phyloP scores from a whole-genome alignment of 2,888 invertebrate species.

The Mimumesa dahlbomi region DNA sequence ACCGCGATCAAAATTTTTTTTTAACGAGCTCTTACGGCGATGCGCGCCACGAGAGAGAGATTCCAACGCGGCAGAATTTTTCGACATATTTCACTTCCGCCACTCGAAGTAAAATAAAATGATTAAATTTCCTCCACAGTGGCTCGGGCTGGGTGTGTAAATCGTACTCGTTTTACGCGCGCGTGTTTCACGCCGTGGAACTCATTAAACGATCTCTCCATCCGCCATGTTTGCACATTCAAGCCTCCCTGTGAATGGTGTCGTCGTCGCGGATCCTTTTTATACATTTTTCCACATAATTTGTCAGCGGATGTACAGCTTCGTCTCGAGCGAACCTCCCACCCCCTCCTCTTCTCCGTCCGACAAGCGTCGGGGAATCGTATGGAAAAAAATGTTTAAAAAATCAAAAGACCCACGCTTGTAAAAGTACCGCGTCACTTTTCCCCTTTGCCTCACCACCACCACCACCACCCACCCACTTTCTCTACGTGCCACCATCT shows the following conservation, averaged over 20 bases:
- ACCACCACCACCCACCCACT: constrained; percentile 7
- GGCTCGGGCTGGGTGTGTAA: constrained; percentile 47
- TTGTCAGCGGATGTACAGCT: constrained; percentile 67
- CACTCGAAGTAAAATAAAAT: constrained; percentile 22
- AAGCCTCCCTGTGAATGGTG: constrained; percentile 49
- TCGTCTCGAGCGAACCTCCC: constrained; percentile 3
- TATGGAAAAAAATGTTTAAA: constrained; percentile 32
- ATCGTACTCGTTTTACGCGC: constrained; percentile 45
- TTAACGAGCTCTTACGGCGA: constrained; percentile 26
- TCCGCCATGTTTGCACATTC: constrained; percentile 54
- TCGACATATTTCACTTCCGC: constrained; percentile 8
- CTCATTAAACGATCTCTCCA: constrained; percentile 59
- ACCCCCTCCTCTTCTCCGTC: constrained; percentile 14
- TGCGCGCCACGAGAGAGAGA: constrained; percentile 10
- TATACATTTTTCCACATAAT: constrained; percentile 73
- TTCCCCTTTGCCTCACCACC: constrained; percentile 3
- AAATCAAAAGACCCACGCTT: constrained; percentile 42
- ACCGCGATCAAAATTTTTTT: constrained; percentile 41
- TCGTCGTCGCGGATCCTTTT: constrained; percentile 60
- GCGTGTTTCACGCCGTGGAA: constrained; percentile 41
- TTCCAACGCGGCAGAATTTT: constrained; percentile 16
- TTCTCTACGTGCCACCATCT: constrained; percentile 1
- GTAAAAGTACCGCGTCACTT: constrained; percentile 24
- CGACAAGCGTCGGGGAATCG: constrained; percentile 22
- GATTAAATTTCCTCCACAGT: constrained; percentile 35